Base-by-base conservation (phyloP, 2,888 invertebrate genomes). In the Thymelicus sylvestris region DNA sequence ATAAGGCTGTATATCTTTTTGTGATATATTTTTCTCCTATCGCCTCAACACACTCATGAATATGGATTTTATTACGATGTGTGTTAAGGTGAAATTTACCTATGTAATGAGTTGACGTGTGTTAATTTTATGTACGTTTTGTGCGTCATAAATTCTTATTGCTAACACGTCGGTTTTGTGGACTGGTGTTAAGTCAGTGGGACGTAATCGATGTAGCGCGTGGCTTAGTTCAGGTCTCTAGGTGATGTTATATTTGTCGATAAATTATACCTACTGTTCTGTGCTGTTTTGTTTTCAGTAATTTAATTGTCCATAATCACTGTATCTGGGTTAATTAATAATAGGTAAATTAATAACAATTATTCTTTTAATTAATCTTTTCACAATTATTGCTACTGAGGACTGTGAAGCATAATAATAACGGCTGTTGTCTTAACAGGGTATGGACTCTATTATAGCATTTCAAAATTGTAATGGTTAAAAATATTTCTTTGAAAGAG, bases 131-230 rank as follows among this genome's bases (percentile, higher is more conserved):
- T 62, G 62, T 62, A 47, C 13, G 15, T 47, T 39, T 13, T 62
- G 62, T 47, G 19, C 47, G 44, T 44, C 62, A 62, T 62, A 62
- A 62, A 62, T 71, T 73, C 48, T 47, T 68, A 68, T 66, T 50
- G 71, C 71, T 67, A 67, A 66, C 66, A 71, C 68, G 64, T 72
- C 63, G 66, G 55, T 59, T 59, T 13, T 48, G 66, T 19, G 71
- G 66, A 59, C 50, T 44, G 60, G 60, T 39, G 63, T 41, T 59
- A 66, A 72, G 7, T 59, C 69, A 73, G 55, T 61, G 62, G 44
- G 57, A 72, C 71, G 69, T 72, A 69, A 72, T 69, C 50, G 50
- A 62, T 50, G 10, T 19, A 61, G 44, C 61, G 41, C 13, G 41
- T 44, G 15, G 38, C 7, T 39, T 38, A 38, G 31, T 24, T 31